These are phyloP conservation scores for Australoheros scitulus DNA, from an alignment of 2,113 vertebrate genomes.

Conservation along the genomic window DNA sequence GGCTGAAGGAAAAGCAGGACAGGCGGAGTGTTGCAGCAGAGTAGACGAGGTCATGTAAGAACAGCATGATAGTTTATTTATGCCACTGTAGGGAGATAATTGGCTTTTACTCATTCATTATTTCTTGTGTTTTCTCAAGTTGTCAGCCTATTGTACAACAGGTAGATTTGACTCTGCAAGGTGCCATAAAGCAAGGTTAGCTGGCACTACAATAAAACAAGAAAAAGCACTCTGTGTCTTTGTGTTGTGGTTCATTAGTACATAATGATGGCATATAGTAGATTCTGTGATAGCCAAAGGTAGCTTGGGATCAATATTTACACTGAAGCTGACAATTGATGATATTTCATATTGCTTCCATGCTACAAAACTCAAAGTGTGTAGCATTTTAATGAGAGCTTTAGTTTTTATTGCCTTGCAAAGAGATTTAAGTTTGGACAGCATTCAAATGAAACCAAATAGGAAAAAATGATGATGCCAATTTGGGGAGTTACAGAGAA, in stretches of 20 bases:
- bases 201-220: constrained; percentile 8
- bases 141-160: constrained; percentile 55
- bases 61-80: constrained; percentile 68
- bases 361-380: not conserved
- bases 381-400: not conserved
- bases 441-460: not conserved
- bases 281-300: not conserved
- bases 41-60: constrained; percentile 63
- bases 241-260: not conserved
- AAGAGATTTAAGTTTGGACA: not conserved
- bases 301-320: not conserved
- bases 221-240: constrained; percentile 13
- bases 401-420: not conserved
- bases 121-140: constrained; percentile 39
- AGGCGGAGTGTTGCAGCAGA: constrained; percentile 57
- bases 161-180: constrained; percentile 48
- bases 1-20: constrained; percentile 64
- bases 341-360: not conserved
- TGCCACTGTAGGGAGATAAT: constrained; percentile 49
- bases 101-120: constrained; percentile 63
- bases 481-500: not conserved
- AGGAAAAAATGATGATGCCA: not conserved
- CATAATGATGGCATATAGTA: not conserved
- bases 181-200: constrained; percentile 24
- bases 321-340: not conserved